phyloP scores from a whole-genome alignment of 37 sponge, comb jelly and placozoan genomes.

The Chondrilla cf. caribensis region DNA sequence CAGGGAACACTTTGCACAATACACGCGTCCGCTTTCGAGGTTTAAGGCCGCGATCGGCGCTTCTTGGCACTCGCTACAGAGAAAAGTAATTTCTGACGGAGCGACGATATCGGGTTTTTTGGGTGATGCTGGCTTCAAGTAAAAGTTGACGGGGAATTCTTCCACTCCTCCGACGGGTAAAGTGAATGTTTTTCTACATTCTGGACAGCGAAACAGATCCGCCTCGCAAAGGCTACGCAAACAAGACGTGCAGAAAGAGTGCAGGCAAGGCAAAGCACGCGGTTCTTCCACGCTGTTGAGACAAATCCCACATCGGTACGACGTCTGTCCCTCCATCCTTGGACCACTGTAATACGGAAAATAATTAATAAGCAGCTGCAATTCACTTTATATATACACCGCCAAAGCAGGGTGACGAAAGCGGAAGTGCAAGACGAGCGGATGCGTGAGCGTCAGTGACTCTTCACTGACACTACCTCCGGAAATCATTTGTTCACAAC shows the following conservation, averaged over 20 bases:
- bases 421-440: no score
- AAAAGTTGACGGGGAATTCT: conserved; percentile 17
- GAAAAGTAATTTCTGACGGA: background rate
- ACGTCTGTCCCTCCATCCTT: background rate
- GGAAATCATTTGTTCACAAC: no score
- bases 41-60: background rate
- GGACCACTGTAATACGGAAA: background rate
- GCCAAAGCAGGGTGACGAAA: no score
- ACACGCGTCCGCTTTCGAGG: no score
- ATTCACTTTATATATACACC: no score
- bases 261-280: conserved; percentile 15
- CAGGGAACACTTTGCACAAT: no score
- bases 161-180: background rate
- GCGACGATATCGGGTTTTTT: background rate
- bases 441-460: no score
- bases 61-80: background rate
- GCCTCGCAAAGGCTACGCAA: background rate
- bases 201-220: conserved; percentile 12
- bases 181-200: conserved; percentile 7
- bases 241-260: conserved; percentile 17
- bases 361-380: no score
- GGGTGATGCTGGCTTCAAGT: background rate
- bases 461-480: no score
- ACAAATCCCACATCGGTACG: conserved; percentile 11
- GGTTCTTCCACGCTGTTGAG: conserved; percentile 5